Evolutionary conservation across 2,113 vertebrate species (phyloP), one percentile per base, ranked within the genome.

Genomic region (Podarcis cretensis): DNA sequence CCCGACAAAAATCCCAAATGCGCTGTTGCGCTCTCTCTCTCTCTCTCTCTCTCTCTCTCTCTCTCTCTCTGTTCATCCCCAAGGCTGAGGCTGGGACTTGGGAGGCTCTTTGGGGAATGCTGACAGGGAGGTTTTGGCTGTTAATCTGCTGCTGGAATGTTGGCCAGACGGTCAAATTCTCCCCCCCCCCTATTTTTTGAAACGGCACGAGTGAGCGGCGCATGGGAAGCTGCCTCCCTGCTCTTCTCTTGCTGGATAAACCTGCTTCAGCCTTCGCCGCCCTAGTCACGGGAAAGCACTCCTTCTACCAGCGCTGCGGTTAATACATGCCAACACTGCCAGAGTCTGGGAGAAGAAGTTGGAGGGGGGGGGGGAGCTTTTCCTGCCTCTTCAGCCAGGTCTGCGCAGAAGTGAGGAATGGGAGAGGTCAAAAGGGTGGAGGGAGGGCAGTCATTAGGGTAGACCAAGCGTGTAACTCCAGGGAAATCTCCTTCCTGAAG

Each of bases 121-220:
- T 94, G 95, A 91, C 54, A 90, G 94, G 92, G 94, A 95, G 94
- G 95, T 96, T 54, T 96, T 95, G 95, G 94, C 94, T 94, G 93
- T 93, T 96, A 95, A 95, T 95, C 95, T 89, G 90, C 91, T 95
- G 90, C 93, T 94, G 95, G 95, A 96, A 96, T 96, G 95, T 96
- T 93, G 93, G 94, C 95, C 95, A 96, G 95, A 96, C 95, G 95
- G 95, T 95, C 95, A 95, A 94, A 96, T 96, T 95, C 94, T 96
- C 94, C 93, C 95, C 94, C n/a, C 43, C 43, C 92, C 93, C 93
- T 94, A 94, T 95, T 94, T 95, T 95, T 94, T 93, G 95, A 96
- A 95, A 93, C 94, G 48, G 18, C n/a, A 79, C 27, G 9, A 30
- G 79, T 37, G 94, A 95, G 94, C 91, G 92, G 94, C 95, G 94